Base-by-base conservation (phyloP, 2,888 invertebrate genomes). In the Orgyia antiqua region DNA sequence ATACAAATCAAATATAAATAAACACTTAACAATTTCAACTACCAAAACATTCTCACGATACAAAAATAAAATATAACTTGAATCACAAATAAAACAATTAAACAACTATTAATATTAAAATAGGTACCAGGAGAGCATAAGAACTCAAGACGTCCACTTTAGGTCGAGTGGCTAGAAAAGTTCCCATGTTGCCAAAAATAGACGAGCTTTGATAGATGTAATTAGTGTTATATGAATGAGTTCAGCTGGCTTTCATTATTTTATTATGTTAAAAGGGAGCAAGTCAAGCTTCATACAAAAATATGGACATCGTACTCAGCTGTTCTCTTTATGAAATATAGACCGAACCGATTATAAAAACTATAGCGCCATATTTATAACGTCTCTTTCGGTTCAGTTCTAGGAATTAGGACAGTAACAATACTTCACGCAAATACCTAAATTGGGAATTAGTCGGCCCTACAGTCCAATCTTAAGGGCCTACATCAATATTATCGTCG, bases 121-220 rank as follows among this genome's bases (percentile, higher is more conserved):
- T 27, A 28, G 24, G 30, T 28, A 48, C 36, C 36, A 50, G 55
- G 52, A 41, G 48, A 24, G 33, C 20, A 33, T 24, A 35, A 31
- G 44, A 36, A 37, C 36, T 39, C 40, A 40, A 42, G 39, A 40
- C 34, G 29, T 29, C 42, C 53, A 51, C 51, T 51, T 40, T 37
- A 34, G 37, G 13, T 56, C 40, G 42, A 65, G 66, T 64, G 63
- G 50, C 40, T 52, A 42, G 48, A 41, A 33, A 49, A 47, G 43
- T 62, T 65, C 65, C 55, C 65, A 65, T 57, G 66, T 53, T 49
- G 50, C 45, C 50, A 39, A 51, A 64, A 65, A 65, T 65, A 65
- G 59, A 51, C 29, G 29, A 20, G 31, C 24, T 36, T 29, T 36
- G 25, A 32, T 36, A 32, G 13, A 31, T 11, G 18, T 32, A 24